A percentile compares a stretch with the other conserved stretches of the same genome.
Conservation (phyloP, 2,797 vertebrate genomes). For the Peromyscus melanophrys region DNA sequence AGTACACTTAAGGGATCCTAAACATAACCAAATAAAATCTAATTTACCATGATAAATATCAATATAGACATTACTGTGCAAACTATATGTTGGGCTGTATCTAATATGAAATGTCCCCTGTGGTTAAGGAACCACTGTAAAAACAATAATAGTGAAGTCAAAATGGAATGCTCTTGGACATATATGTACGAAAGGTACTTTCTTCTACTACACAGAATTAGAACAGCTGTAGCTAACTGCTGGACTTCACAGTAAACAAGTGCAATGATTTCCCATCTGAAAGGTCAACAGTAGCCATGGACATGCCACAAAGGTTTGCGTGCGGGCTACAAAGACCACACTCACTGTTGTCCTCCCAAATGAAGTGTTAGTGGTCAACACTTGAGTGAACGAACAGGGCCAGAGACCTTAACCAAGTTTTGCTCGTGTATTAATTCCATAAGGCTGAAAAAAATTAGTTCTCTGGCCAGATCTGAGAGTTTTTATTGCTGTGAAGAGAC, state of each 20-base stretch:
- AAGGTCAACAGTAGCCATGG: not conserved
- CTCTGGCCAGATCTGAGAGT: not conserved
- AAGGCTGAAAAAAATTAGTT: not conserved
- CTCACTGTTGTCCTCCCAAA: not conserved
- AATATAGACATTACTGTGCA: constrained; percentile 5
- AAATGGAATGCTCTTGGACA: not conserved
- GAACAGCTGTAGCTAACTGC: not conserved
- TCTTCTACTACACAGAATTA: not conserved
- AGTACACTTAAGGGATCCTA: constrained; percentile 49
- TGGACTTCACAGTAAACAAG: not conserved
- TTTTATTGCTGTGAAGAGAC: not conserved
- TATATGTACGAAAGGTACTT: not conserved
- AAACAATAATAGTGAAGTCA: constrained; percentile 36
- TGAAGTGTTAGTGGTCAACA: not conserved
- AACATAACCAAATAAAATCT: constrained; percentile 64
- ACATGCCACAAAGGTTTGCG: not conserved
- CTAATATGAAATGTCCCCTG: not conserved
- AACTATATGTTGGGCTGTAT: not conserved
- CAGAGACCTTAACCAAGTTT: not conserved
- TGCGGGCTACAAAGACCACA: not conserved
- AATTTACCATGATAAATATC: constrained; percentile 60
- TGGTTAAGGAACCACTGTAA: constrained; percentile 14
- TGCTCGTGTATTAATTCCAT: constrained; percentile 19
- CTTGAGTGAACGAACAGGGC: not conserved
- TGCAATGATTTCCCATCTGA: not conserved